Evolutionary conservation across 2,888 invertebrate genomes (phyloP).

Genomic region (Drosophila paranaensis): DNA sequence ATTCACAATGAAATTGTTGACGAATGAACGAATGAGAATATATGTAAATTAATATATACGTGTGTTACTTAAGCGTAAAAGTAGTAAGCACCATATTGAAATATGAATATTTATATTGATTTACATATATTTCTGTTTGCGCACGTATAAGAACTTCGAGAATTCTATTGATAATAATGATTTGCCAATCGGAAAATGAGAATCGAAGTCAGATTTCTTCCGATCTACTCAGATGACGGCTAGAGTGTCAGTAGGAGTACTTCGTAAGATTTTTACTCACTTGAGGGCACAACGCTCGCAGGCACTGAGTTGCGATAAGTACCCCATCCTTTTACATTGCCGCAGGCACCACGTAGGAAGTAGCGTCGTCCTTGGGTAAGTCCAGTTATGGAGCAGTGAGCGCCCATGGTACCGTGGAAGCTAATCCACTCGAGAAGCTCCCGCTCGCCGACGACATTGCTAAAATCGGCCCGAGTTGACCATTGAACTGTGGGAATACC

Average conservation of each 20-base stretch:
- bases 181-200: no score
- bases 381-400: constrained; percentile 87
- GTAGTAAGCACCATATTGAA: no score
- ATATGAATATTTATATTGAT: no score
- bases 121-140: no score
- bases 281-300: constrained; percentile 94
- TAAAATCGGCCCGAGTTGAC: constrained; percentile 94
- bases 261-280: constrained; percentile 86
- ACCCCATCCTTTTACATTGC: constrained; percentile 97
- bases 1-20: background rate
- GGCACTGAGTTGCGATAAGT: constrained; percentile 91
- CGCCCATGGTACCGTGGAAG: constrained; percentile 85
- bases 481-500: constrained; percentile 91
- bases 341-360: constrained; percentile 95
- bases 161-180: no score
- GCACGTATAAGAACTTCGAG: no score
- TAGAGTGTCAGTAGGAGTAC: background rate
- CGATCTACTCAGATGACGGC: background rate
- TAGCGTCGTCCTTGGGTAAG: constrained; percentile 94
- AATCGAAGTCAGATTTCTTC: background rate
- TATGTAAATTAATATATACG: background rate
- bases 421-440: constrained; percentile 88
- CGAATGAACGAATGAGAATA: background rate
- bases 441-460: constrained; percentile 91
- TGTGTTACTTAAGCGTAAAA: no score